Evolutionary conservation across 2,888 invertebrate species (phyloP).

Genomic region (Hirtodrosophila confusa): DNA sequence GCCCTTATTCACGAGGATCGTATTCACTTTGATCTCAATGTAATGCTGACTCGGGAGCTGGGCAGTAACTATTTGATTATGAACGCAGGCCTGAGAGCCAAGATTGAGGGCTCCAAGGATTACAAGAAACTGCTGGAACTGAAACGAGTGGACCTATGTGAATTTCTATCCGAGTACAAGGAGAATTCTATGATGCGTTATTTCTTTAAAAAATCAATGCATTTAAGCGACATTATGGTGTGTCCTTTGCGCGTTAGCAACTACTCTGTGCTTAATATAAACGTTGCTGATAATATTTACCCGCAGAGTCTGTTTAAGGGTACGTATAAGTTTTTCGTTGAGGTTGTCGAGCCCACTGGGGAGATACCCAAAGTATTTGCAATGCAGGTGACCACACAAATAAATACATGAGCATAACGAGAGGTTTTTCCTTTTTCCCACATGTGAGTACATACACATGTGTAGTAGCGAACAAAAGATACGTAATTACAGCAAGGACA

Average conservation of each 20-base stretch:
- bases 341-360: slow-evolving; percentile 54
- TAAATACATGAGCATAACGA: slow-evolving; percentile 19
- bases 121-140: slow-evolving; percentile 46
- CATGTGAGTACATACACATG: slow-evolving; percentile 5
- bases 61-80: slow-evolving; percentile 62
- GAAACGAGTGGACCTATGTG: slow-evolving; percentile 56
- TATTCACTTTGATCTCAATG: slow-evolving; percentile 41
- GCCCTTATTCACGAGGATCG: slow-evolving; percentile 37
- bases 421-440: background rate
- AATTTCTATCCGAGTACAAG: slow-evolving; percentile 45
- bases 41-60: slow-evolving; percentile 39
- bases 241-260: slow-evolving; percentile 59
- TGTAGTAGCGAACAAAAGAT: slow-evolving; percentile 44
- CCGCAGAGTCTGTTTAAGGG: slow-evolving; percentile 39
- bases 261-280: slow-evolving; percentile 45
- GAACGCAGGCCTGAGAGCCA: slow-evolving; percentile 49
- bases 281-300: slow-evolving; percentile 33
- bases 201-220: slow-evolving; percentile 45
- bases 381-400: slow-evolving; percentile 55
- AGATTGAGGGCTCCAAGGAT: background rate
- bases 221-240: slow-evolving; percentile 27
- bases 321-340: slow-evolving; percentile 58
- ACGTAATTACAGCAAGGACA: slow-evolving; percentile 68
- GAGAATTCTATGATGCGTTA: slow-evolving; percentile 29
- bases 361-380: slow-evolving; percentile 65